phyloP scores from a whole-genome alignment of 2,888 invertebrate genomes.

The Sussaba pulchella region DNA sequence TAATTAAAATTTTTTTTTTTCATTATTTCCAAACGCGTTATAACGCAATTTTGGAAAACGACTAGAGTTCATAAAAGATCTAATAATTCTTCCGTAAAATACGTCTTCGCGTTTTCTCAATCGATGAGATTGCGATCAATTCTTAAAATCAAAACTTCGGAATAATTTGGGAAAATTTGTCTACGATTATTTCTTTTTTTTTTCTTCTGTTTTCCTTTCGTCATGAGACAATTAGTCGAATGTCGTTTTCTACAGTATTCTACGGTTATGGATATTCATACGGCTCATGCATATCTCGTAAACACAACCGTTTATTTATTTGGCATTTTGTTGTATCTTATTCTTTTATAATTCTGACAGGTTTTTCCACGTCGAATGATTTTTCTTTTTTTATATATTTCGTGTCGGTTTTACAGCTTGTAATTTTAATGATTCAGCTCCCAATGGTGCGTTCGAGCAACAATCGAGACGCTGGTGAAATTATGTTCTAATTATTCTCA shows the following conservation, averaged over 20 bases:
- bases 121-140: constrained; percentile 30
- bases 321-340: constrained; percentile 56
- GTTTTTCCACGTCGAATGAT: constrained; percentile 31
- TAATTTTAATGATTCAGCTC: constrained; percentile 29
- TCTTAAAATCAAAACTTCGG: not conserved
- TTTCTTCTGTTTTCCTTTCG: constrained; percentile 8
- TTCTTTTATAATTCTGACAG: constrained; percentile 40
- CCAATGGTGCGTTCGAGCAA: constrained; percentile 24
- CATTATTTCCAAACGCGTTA: constrained; percentile 29
- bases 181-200: constrained; percentile 28
- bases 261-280: constrained; percentile 57
- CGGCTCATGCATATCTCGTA: constrained; percentile 52
- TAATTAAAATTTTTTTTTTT: too few relatives aligned
- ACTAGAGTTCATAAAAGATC: constrained; percentile 35
- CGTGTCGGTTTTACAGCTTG: constrained; percentile 50
- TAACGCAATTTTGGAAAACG: constrained; percentile 20
- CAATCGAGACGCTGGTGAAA: constrained; percentile 32
- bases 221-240: constrained; percentile 33
- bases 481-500: constrained; percentile 36
- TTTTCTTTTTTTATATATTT: constrained; percentile 27
- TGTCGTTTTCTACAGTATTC: constrained; percentile 16
- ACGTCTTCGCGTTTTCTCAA: constrained; percentile 24
- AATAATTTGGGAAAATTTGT: not conserved
- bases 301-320: constrained; percentile 63
- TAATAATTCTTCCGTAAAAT: constrained; percentile 33